Base-by-base conservation (phyloP, 2,113 vertebrate species). In the Datnioides undecimradiatus region DNA sequence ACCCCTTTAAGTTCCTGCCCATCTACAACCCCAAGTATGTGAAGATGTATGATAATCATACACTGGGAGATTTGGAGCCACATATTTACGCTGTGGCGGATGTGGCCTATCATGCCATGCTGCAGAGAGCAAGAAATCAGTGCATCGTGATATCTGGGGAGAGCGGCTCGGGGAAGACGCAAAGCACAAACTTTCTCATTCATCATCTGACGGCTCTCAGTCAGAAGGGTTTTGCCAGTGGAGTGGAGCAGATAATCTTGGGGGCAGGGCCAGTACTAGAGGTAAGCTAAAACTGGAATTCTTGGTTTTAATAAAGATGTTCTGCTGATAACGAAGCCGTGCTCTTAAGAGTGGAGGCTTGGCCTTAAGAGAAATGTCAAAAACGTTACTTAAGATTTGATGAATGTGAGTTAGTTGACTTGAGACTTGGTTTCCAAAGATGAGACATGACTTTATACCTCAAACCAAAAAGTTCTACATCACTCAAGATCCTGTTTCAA, bases 21-120 rank as follows among this genome's bases (percentile, higher is more conserved):
- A 98, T 99, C 94, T 99, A 99, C 94, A 99, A 99, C 91, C 98
- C 98, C 58, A 99, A 99, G 89, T 99, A 98, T 85, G 98, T 99
- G 78, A 99, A 99, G 94, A 96, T 99, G 97, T 99, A 99, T 10
- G 98, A 99, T 87, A 99, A 99, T 93, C 97, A 99, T 79, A 95
- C 97, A 23, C 93, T 99, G 87, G 98, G 98, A 45, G 96, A 97
- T 89, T 92, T 99, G 91, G 97, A 99, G 90, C 98, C 94, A n/a
- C 98, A 98, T 76, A 98, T 99, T 87, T 99, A 99, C 0, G 98
- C 98, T 0, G 98, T 99, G 91, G 98, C 98, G 0, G 98, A 99
- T 6, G 97, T 97, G 86, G 97, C 98, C 21, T 99, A 99, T 86
- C 98, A 99, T 1, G 95, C 97, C 68, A 99, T 99, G 98, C 96